A percentile compares a stretch with the other conserved stretches of the same genome.
Evolutionary conservation across 37 sponge, comb jelly and placozoan species (phyloP).

Genomic region (Aphrocallistes beatrix): DNA sequence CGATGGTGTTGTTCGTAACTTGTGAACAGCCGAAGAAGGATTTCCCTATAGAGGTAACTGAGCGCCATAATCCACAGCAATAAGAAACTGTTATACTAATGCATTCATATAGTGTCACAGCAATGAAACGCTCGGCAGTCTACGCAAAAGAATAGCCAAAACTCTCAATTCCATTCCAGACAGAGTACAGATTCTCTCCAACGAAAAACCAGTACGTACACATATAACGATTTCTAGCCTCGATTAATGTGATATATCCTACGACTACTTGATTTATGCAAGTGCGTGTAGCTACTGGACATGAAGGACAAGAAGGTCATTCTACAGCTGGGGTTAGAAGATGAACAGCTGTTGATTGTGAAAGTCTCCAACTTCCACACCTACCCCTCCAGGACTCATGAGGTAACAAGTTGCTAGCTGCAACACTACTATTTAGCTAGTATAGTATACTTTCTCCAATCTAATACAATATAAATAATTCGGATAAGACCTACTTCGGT

Average conservation of each 20-base stretch:
- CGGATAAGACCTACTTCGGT: no score
- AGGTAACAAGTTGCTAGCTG: no score
- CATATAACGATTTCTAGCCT: not conserved
- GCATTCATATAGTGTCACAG: constrained; percentile 33
- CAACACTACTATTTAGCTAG: no score
- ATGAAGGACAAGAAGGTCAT: constrained; percentile 48
- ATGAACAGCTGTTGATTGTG: constrained; percentile 41
- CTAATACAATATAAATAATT: no score
- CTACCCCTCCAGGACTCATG: not conserved
- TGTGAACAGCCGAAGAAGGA: constrained; percentile 47
- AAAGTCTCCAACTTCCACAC: constrained; percentile 26
- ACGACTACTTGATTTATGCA: not conserved
- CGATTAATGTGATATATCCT: not conserved
- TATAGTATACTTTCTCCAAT: no score
- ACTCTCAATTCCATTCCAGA: constrained; percentile 34
- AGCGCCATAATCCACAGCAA: not conserved
- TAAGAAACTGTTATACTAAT: not conserved
- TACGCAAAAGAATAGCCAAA: constrained; percentile 46
- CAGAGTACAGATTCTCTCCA: constrained; percentile 40
- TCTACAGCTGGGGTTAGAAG: constrained; percentile 53
- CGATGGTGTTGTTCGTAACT: constrained; percentile 32
- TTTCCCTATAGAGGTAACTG: constrained; percentile 42
- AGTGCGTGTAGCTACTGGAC: constrained; percentile 27
- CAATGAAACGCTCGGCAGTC: constrained; percentile 61
- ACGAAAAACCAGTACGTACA: constrained; percentile 48